Base-by-base conservation (phyloP, 2,888 invertebrate species). In the Epirrhoe tristata region DNA sequence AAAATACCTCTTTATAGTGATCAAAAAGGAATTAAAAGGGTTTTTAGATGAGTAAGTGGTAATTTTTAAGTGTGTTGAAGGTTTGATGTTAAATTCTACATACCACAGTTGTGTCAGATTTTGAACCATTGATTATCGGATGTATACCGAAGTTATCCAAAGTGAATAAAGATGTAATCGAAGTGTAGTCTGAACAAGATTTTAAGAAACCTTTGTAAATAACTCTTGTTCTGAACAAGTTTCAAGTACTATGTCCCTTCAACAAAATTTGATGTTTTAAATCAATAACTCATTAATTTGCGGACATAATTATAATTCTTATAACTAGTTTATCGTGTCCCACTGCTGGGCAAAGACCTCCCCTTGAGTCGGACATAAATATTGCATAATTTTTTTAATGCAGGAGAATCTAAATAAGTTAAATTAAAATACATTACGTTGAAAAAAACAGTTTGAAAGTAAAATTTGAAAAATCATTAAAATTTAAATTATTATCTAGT, bases 1-100 rank as follows among this genome's bases (percentile, higher is more conserved):
- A 85, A 91, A 91, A 92, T 93, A 93, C 93, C 93, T 93, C 93
- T 90, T 84, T 81, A 85, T 85, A 89, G 91, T 93, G 92, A 93
- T 91, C 86, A 86, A 89, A 70, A 90, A 86, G 89, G 89, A 89
- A 83, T 84, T 84, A 84, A 72, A 90, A 91, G 90, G 92, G 91
- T 90, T 90, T 73, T 88, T 90, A 89, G 87, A 88, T 87, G 85
- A 66, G 77, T 79, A 83, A 65, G 84, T 85, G 89, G 90, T 91
- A 91, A 88, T 89, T 89, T 89, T 86, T 68, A 70, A 88, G 82
- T 73, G 89, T 90, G 91, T 92, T 93, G 74, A 92, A 83, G 90
- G 85, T 83, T 81, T 81, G 88, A 88, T 86, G 85, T 81, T 81
- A 91, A 90, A 92, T 88, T 92, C 88, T 91, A 91, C 90, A 86